phyloP scores from a whole-genome alignment of 2,797 vertebrate species.

The Danio aesculapii region DNA sequence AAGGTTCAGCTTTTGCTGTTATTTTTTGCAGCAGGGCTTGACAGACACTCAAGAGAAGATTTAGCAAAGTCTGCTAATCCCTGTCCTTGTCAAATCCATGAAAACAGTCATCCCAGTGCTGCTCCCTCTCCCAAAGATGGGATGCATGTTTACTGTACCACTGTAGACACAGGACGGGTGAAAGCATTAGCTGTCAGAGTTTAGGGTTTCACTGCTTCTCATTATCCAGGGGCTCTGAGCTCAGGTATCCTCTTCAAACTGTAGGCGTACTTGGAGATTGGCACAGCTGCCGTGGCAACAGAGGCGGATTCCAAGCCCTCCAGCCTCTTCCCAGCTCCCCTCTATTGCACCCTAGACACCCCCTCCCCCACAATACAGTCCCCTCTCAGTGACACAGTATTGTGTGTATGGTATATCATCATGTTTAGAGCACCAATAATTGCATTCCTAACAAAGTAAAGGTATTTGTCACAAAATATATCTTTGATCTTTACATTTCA shows the following conservation, averaged over 20 bases:
- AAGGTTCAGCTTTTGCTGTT: not conserved
- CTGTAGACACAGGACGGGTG: constrained; percentile 52
- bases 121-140: constrained; percentile 18
- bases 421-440: not conserved
- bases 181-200: constrained; percentile 74
- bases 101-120: constrained; percentile 21
- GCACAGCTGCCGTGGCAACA: constrained; percentile 71
- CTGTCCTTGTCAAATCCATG: constrained; percentile 35
- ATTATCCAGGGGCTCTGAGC: constrained; percentile 82
- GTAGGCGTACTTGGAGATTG: constrained; percentile 70
- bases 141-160: constrained; percentile 37
- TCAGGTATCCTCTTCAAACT: constrained; percentile 84
- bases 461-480: not conserved
- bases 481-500: not conserved
- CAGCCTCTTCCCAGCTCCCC: constrained; percentile 69
- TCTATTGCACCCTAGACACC: constrained; percentile 60
- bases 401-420: not conserved
- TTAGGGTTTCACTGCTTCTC: constrained; percentile 82
- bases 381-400: constrained; percentile 50
- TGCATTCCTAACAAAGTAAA: not conserved
- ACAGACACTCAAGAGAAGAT: constrained; percentile 38
- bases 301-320: constrained; percentile 72
- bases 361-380: constrained; percentile 43
- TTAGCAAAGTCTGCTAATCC: constrained; percentile 40
- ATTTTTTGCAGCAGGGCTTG: constrained; percentile 14